Conservation (phyloP, 2,797 vertebrate species). For the Peromyscus attwateri region DNA sequence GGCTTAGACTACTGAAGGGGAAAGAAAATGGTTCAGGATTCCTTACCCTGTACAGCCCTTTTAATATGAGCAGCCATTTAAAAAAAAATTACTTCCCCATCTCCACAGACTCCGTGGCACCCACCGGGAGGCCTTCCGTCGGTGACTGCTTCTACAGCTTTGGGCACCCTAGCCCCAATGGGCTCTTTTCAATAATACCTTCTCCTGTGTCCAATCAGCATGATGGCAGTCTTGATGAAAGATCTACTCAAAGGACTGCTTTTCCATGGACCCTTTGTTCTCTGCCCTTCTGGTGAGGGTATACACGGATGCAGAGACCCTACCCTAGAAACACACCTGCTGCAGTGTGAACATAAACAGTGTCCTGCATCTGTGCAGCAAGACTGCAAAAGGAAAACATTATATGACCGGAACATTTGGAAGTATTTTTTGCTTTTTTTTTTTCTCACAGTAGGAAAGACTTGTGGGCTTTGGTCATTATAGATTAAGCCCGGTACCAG, state of each 20-base stretch:
- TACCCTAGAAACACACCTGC: not conserved
- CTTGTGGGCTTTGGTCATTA: not conserved
- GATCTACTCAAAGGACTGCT: not conserved
- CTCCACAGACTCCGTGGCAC: not conserved
- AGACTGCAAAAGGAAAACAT: constrained; percentile 21
- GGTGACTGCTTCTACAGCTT: not conserved
- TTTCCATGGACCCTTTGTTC: not conserved
- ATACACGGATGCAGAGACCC: not conserved
- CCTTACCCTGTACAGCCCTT: not conserved
- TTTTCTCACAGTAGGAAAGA: not conserved
- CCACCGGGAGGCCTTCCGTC: not conserved
- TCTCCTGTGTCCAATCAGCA: not conserved
- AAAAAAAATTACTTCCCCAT: not conserved
- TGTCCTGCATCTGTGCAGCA: not conserved
- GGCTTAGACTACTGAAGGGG: rapidly evolving
- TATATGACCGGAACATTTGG: not conserved
- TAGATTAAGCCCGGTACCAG: not conserved
- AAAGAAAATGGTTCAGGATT: not conserved
- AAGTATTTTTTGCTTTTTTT: not conserved
- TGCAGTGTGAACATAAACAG: not conserved
- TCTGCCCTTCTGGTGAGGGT: not conserved
- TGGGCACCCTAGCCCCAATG: no score
- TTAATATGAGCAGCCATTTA: not conserved
- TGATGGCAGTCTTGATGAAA: not conserved
- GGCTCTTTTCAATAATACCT: not conserved